Evolutionary conservation across 2,797 vertebrate genomes (phyloP), one percentile per base, ranked within the genome.

Genomic region (Lateolabrax maculatus): DNA sequence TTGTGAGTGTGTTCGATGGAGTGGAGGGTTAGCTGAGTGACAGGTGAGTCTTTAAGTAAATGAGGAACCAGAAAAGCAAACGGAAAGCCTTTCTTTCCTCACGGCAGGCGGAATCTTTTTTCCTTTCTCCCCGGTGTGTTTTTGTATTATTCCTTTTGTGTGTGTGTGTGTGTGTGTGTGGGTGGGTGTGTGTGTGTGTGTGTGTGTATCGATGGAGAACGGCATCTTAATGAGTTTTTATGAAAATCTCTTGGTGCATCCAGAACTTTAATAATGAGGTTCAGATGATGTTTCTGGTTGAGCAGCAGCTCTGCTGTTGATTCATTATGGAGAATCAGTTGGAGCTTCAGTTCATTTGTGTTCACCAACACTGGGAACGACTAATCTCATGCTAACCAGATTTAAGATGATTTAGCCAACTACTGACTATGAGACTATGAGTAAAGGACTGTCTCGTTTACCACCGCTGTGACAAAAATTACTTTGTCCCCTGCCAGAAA

Each of bases 191-290:
- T n/a, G 48, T 57, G 58, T 69, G 37, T 52, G 31, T 37, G 25
- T 41, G 29, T 87, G 88, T 88, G 87, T 81, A 87, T 79, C 37
- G 88, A 84, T 77, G 89, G 87, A 89, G 90, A 94, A 94, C 82
- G 88, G 91, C 83, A 90, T 94, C 93, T 94, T 92, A 94, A 94
- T 90, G 77, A 89, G 86, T 77, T 83, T 90, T 85, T 79, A 77
- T 83, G 77, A 84, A 88, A 86, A 81, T 75, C 83, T 84, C 68
- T 73, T 39, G 57, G 80, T 84, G 79, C 85, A 77, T 90, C 62
- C 86, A 90, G 75, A 77, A 64, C 71, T 81, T 80, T 10, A 36
- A 63, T 92, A 92, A 91, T 84, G 84, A 89, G 84, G 43, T 77
- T 67, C 81, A 44, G 80, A 91, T 86, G 67, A 85, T 89, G 84